These are phyloP conservation scores for Lymantria dispar DNA, from an alignment of 2,888 invertebrate species.

Conservation along the genomic window DNA sequence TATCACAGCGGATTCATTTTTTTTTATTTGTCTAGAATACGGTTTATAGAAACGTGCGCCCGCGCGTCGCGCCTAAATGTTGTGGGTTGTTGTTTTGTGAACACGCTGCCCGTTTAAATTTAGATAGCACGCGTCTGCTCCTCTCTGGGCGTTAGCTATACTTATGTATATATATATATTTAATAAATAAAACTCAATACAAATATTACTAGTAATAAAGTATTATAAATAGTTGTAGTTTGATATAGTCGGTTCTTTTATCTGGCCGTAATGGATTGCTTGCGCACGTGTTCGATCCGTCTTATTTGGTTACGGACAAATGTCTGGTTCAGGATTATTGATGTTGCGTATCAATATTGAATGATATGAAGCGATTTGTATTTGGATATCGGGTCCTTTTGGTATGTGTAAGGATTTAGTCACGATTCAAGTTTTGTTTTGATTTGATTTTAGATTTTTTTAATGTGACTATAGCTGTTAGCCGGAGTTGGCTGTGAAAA, in stretches of 20 bases:
- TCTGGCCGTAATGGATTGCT: conserved; percentile 55
- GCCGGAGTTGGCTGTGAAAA: too few relatives aligned
- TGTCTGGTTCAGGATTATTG: conserved; percentile 17
- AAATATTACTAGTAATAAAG: conserved; percentile 72
- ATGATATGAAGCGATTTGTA: not conserved
- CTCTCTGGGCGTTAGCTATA: conserved; percentile 59
- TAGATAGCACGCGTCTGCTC: conserved; percentile 66
- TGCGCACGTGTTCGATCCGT: conserved; percentile 32
- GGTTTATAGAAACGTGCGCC: conserved; percentile 53
- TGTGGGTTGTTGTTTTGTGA: conserved; percentile 70
- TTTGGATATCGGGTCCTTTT: not conserved
- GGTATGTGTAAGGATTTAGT: not conserved
- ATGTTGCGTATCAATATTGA: conserved; percentile 19
- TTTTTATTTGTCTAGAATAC: conserved; percentile 23
- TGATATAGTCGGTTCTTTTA: conserved; percentile 46
- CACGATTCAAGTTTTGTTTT: not conserved
- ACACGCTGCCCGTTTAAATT: conserved; percentile 65
- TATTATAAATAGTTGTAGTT: conserved; percentile 50
- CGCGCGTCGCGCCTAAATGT: conserved; percentile 59
- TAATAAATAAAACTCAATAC: conserved; percentile 66
- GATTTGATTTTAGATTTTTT: not conserved
- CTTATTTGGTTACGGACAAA: conserved; percentile 26
- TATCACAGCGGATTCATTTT: conserved; percentile 35
- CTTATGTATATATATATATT: conserved; percentile 35
- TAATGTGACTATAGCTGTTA: too few relatives aligned